These are phyloP conservation scores for Melikaiella ostensackeni DNA, from an alignment of 2,888 invertebrate species.

Conservation along the genomic window DNA sequence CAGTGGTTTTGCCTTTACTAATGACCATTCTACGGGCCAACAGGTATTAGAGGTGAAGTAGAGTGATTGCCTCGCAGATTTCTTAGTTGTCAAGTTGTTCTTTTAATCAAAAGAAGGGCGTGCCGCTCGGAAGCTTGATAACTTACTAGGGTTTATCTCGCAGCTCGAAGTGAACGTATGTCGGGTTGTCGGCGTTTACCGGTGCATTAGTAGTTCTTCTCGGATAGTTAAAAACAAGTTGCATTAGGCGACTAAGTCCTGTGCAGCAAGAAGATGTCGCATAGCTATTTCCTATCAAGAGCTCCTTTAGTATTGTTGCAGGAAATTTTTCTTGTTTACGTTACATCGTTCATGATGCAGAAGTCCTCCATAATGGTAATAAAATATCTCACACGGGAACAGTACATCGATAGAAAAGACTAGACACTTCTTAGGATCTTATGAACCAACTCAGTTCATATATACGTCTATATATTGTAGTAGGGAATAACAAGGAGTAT, in stretches of 20 bases:
- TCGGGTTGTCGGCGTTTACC: constrained; percentile 52
- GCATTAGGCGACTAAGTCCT: constrained; percentile 36
- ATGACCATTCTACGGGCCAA: constrained; percentile 40
- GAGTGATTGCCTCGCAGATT: constrained; percentile 50
- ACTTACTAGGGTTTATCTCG: constrained; percentile 51
- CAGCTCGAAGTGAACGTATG: constrained; percentile 45
- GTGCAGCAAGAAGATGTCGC: constrained; percentile 41
- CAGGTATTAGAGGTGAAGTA: constrained; percentile 47
- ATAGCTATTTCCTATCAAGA: constrained; percentile 15
- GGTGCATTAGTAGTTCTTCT: constrained; percentile 52
- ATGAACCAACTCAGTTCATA: constrained; percentile 20
- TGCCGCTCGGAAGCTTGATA: constrained; percentile 51
- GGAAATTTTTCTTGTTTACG: constrained; percentile 31
- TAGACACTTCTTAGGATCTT: constrained; percentile 28
- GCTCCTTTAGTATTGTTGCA: constrained; percentile 17
- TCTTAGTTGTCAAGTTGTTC: constrained; percentile 39
- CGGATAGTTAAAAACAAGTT: constrained; percentile 45
- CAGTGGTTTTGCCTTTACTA: constrained; percentile 41
- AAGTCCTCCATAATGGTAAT: constrained; percentile 24
- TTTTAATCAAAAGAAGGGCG: constrained; percentile 35
- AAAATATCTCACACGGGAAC: constrained; percentile 34
- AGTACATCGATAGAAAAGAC: constrained; percentile 22
- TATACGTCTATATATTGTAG: constrained; percentile 21
- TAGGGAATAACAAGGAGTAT: constrained; percentile 24
- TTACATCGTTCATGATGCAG: constrained; percentile 10